Conservation (phyloP, 1,140 invertebrate genomes). For the Littorina saxatilis region DNA sequence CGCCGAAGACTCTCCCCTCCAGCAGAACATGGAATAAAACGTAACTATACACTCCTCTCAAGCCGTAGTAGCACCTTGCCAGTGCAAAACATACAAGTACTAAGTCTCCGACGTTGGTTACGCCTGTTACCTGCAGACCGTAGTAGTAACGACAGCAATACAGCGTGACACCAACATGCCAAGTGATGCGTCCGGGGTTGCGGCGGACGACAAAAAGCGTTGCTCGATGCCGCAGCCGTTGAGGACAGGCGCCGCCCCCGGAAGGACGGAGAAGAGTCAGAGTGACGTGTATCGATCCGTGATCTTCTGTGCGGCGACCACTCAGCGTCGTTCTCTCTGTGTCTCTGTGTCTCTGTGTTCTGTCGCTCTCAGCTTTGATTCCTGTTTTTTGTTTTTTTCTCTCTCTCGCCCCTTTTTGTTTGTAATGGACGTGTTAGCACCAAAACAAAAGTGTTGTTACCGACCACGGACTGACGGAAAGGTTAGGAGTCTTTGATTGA, state of each 20-base stretch:
- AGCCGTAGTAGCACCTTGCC: no score
- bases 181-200: neutral
- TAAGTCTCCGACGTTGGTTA: no score
- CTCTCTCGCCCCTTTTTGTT: neutral
- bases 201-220: neutral
- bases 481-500: neutral
- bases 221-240: neutral
- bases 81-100: no score
- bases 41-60: no score
- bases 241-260: conserved; percentile 13
- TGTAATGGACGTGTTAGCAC: no score
- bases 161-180: no score
- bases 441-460: no score
- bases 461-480: neutral
- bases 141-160: no score
- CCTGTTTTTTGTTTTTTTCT: neutral
- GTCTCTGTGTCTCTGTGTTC: conserved; percentile 2
- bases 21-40: no score
- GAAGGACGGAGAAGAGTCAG: neutral
- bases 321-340: neutral
- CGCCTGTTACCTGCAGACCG: no score
- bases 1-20: no score
- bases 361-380: no score
- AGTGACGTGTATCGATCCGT: conserved; percentile 24
- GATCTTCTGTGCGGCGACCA: neutral